Percentiles rank a stretch among this genome's conserved stretches.
Conservation (phyloP, 2,113 vertebrate species). For the Vidua chalybeata region DNA sequence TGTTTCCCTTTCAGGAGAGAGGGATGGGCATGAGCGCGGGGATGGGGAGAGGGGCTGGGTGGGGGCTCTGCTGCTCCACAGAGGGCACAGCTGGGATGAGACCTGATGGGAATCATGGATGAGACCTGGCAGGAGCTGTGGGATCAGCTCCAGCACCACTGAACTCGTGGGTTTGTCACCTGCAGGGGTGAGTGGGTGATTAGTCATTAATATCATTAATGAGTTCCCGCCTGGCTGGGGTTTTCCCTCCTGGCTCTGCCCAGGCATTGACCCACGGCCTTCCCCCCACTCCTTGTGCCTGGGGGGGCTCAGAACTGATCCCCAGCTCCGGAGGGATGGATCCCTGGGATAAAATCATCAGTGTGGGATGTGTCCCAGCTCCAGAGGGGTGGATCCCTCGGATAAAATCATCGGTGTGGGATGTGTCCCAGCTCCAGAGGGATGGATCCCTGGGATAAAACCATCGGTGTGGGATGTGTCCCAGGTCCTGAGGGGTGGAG, state of each 20-base stretch:
- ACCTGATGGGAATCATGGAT: neutral
- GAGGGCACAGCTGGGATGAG: neutral
- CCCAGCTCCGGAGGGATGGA: neutral
- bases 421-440: neutral
- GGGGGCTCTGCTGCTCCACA: neutral
- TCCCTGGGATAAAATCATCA: rapidly evolving
- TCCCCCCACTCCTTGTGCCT: rapidly evolving
- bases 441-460: rapidly evolving
- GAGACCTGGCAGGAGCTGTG: neutral
- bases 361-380: neutral
- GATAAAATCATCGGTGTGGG: rapidly evolving
- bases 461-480: neutral
- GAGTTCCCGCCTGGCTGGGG: neutral
- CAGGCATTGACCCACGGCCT: rapidly evolving
- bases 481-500: neutral
- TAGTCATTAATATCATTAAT: neutral
- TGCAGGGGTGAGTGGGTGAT: neutral
- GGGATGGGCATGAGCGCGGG: rapidly evolving
- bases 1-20: conserved; percentile 5
- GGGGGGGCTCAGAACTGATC: rapidly evolving
- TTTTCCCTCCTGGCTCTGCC: neutral
- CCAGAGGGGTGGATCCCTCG: neutral
- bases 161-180: neutral
- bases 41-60: rapidly evolving
- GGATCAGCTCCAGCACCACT: neutral